These are phyloP conservation scores for Leptocoma aspasia DNA, from an alignment of 2,113 vertebrate species.

Conservation along the genomic window DNA sequence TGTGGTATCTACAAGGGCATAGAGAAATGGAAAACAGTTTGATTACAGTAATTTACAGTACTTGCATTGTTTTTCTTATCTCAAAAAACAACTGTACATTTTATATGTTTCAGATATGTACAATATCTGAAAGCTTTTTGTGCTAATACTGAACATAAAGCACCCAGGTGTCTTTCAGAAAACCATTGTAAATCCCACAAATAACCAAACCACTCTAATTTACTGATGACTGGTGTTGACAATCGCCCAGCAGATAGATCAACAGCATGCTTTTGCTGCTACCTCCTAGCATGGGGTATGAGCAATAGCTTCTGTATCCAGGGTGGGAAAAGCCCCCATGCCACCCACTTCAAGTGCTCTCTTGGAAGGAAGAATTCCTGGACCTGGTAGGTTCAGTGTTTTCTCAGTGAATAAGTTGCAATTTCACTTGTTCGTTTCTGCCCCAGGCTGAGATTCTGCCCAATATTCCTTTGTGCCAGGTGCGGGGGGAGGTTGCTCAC, in stretches of 20 bases:
- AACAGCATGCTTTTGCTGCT: not conserved
- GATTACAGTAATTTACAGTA: not conserved
- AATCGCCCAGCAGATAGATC: fast-evolving
- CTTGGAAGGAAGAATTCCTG: not conserved
- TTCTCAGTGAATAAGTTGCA: not conserved
- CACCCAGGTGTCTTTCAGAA: not conserved
- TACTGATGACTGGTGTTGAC: not conserved
- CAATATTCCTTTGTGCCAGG: fast-evolving
- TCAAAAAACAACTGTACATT: not conserved
- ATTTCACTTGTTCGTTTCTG: not conserved
- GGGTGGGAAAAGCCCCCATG: not conserved
- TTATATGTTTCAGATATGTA: not conserved
- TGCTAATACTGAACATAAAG: not conserved
- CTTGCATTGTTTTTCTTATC: not conserved
- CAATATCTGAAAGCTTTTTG: not conserved
- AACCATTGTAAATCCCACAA: not conserved
- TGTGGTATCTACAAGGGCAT: not conserved
- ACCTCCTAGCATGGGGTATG: fast-evolving
- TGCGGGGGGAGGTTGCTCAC: not conserved
- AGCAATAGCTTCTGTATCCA: not conserved
- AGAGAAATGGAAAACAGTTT: not conserved
- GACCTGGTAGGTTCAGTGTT: not conserved
- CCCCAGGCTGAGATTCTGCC: fast-evolving
- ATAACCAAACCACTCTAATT: not conserved
- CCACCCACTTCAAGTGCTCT: not conserved